Conservation (phyloP, 37 sponge, comb jelly and placozoan genomes). For the Eunapius fragilis region DNA sequence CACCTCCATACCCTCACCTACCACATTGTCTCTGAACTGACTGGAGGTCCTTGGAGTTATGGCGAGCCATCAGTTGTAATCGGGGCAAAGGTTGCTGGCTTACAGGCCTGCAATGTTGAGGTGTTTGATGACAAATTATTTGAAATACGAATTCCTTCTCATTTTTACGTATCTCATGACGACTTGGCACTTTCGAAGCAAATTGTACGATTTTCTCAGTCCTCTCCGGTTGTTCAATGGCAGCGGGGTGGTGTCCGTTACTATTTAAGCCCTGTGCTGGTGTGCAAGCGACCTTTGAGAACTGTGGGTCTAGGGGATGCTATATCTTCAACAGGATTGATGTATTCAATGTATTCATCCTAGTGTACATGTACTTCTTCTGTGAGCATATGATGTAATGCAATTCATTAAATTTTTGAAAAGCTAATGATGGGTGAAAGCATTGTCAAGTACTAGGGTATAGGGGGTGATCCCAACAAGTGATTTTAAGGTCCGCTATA, state of each 20-base stretch:
- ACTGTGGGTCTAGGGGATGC: conserved; percentile 97
- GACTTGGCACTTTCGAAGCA: conserved; percentile 31
- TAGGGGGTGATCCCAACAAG: too few relatives aligned
- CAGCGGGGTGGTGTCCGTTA: conserved; percentile 49
- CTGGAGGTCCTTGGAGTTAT: conserved; percentile 50
- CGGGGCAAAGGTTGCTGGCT: conserved; percentile 76
- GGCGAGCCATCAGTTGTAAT: conserved; percentile 39
- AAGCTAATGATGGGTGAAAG: too few relatives aligned
- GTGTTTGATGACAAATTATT: conserved; percentile 43
- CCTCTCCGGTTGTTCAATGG: conserved; percentile 51
- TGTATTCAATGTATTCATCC: conserved; percentile 59
- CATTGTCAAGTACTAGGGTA: too few relatives aligned
- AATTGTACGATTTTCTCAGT: conserved; percentile 31
- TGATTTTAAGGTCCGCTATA: too few relatives aligned
- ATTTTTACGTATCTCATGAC: conserved; percentile 52
- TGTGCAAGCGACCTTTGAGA: conserved; percentile 81
- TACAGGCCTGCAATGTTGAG: conserved; percentile 67
- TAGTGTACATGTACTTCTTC: too few relatives aligned
- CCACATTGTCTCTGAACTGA: conserved; percentile 57
- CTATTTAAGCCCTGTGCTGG: conserved; percentile 81
- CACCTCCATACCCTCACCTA: conserved; percentile 88
- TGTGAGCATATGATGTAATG: too few relatives aligned
- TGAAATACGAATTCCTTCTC: conserved; percentile 47
- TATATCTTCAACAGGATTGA: conserved; percentile 81
- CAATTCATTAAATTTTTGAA: too few relatives aligned